These are phyloP conservation scores for Perizoma affinitatum DNA, from an alignment of 2,888 invertebrate genomes.

Conservation along the genomic window DNA sequence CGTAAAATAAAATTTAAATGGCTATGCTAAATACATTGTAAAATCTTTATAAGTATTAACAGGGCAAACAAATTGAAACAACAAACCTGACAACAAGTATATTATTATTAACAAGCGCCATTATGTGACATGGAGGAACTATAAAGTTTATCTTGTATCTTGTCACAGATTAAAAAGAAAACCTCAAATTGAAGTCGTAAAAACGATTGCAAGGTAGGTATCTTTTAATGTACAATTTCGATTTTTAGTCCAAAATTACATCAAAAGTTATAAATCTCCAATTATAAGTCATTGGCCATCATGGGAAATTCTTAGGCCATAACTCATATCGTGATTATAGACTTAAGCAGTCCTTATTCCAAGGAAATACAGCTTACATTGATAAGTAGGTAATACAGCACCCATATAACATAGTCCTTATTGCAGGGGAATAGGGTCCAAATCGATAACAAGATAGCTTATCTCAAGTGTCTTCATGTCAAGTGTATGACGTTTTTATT, in stretches of 20 bases:
- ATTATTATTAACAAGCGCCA: no score
- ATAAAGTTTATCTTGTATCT: no score
- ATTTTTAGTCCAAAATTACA: neutral
- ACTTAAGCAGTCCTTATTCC: constrained; percentile 15
- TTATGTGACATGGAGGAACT: no score
- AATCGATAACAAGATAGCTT: constrained; percentile 28
- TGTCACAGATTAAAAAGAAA: no score
- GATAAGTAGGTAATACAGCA: constrained; percentile 2
- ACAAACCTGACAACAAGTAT: no score
- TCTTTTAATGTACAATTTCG: no score
- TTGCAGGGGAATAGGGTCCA: constrained; percentile 17
- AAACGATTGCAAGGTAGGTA: no score
- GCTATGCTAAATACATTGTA: no score
- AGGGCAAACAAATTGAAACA: no score
- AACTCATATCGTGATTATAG: constrained; percentile 32
- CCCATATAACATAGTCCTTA: constrained; percentile 16
- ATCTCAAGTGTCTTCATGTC: constrained; percentile 22
- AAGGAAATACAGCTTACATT: constrained; percentile 9
- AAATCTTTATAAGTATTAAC: no score
- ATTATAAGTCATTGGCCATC: constrained; percentile 53
- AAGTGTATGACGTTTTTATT: constrained; percentile 36
- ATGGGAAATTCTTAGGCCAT: constrained; percentile 46
- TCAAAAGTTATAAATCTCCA: neutral
- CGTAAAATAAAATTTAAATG: no score
- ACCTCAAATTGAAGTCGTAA: no score